Evolutionary conservation across 2,888 invertebrate genomes (phyloP).

Genomic region (Cephonodes hylas): DNA sequence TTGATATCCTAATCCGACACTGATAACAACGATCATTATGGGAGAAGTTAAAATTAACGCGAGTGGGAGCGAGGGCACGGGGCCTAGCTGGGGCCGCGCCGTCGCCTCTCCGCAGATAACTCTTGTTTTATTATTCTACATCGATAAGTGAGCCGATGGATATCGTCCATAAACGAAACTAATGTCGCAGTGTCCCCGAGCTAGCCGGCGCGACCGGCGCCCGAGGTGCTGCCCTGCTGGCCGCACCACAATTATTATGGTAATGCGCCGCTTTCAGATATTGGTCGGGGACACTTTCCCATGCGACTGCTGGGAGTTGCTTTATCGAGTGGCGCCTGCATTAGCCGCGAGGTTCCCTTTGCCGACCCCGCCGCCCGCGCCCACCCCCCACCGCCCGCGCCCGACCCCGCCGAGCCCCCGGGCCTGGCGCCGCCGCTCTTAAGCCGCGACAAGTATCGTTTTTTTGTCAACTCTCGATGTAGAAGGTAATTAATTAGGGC

Average conservation of each 20-base stretch:
- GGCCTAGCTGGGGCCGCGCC: slow-evolving; percentile 15
- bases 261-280: slow-evolving; percentile 32
- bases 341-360: slow-evolving; percentile 30
- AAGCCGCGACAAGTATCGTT: slow-evolving; percentile 65
- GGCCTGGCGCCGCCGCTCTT: slow-evolving; percentile 72
- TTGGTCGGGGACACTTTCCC: slow-evolving; percentile 54
- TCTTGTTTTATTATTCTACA: slow-evolving; percentile 47
- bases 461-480: slow-evolving; percentile 59
- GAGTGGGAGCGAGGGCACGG: slow-evolving; percentile 12
- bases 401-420: slow-evolving; percentile 23
- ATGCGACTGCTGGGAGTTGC: slow-evolving; percentile 35
- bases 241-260: slow-evolving; percentile 31
- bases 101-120: slow-evolving; percentile 30
- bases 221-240: slow-evolving; percentile 12
- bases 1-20: slow-evolving; percentile 23
- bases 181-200: neutral
- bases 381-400: slow-evolving; percentile 17
- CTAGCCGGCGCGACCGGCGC: neutral
- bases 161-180: slow-evolving; percentile 33
- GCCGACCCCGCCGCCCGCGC: slow-evolving; percentile 20
- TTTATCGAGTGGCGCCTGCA: slow-evolving; percentile 61
- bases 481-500: slow-evolving; percentile 74
- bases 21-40: slow-evolving; percentile 34
- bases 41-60: slow-evolving; percentile 12
- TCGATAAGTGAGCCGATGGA: slow-evolving; percentile 38